These are phyloP conservation scores for Psilopogon haemacephalus DNA, from an alignment of 2,113 vertebrate genomes.

Conservation along the genomic window DNA sequence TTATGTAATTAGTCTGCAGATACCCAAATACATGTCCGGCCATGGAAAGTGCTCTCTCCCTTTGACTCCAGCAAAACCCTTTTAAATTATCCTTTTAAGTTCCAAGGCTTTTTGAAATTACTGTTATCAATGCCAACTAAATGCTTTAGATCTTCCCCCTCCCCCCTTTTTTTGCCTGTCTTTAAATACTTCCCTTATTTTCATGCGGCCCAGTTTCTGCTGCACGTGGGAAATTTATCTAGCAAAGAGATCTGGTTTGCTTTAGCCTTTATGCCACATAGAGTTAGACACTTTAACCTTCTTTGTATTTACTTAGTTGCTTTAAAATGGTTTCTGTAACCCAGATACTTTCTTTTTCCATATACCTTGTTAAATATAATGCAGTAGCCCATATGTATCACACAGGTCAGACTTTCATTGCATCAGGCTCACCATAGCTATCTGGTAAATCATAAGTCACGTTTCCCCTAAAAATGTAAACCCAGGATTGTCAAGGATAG, in stretches of 20 bases:
- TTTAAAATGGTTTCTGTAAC: constrained; percentile 27
- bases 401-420: not conserved
- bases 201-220: not conserved
- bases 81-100: constrained; percentile 69
- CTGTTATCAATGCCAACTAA: constrained; percentile 64
- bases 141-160: constrained; percentile 54
- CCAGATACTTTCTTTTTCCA: not conserved
- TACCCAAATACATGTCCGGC: not conserved
- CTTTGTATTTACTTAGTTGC: constrained; percentile 33
- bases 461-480: not conserved
- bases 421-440: not conserved
- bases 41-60: constrained; percentile 41
- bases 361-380: constrained; percentile 29
- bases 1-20: constrained; percentile 23
- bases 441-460: not conserved
- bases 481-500: not conserved
- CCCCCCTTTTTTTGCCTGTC: too few relatives aligned
- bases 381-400: constrained; percentile 15
- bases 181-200: constrained; percentile 55
- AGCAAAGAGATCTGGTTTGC: constrained; percentile 51
- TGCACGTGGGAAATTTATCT: constrained; percentile 33
- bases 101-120: constrained; percentile 63
- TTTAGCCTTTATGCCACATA: constrained; percentile 34
- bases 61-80: constrained; percentile 66
- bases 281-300: constrained; percentile 26